Base-by-base conservation (phyloP, 2,113 vertebrate genomes). In the Monarcha castaneiventris region DNA sequence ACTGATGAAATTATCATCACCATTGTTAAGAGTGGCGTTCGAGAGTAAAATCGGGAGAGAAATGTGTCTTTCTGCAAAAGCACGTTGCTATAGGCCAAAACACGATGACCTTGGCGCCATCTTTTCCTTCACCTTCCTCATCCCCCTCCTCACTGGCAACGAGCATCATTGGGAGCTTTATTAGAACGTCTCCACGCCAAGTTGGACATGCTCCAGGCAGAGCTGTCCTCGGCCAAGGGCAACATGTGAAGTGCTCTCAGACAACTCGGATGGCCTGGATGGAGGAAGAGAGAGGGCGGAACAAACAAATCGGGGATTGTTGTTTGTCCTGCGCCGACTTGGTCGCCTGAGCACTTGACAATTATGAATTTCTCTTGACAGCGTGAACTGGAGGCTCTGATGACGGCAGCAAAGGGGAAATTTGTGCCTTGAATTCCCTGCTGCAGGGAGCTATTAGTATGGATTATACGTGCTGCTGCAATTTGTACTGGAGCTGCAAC, bases 201-300 rank as follows among this genome's bases (percentile, higher is more conserved):
- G 95, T 93, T 97, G 97, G 97, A 97, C 89, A 71, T 74, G 71
- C 93, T 97, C 96, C 97, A 98, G 96, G 94, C 94, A 95, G 94
- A 94, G 92, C 95, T 25, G 97, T 95, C 96, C 96, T 96, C 96
- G 13, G 96, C 93, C 97, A 98, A 98, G 97, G 98, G 97, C 97
- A 97, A 94, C 89, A 93, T 79, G 23, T 86, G 87, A 97, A 97
- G 95, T 93, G 95, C 96, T 91, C 95, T 84, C 93, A 97, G 96
- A 91, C 96, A 97, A 96, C 80, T 91, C 43, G 46, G 93, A 93
- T 87, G 94, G 93, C 94, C 93, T 92, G 91, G 93, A 88, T 73
- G 84, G 93, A 83, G 56, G 80, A 63, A 92, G 46, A 90, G 64
- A 67, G 91, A 66, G 69, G 93, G 87, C 1, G 77, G 89, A 92